These are phyloP conservation scores for Tetragonisca angustula DNA, from an alignment of 2,888 invertebrate species.

Conservation along the genomic window DNA sequence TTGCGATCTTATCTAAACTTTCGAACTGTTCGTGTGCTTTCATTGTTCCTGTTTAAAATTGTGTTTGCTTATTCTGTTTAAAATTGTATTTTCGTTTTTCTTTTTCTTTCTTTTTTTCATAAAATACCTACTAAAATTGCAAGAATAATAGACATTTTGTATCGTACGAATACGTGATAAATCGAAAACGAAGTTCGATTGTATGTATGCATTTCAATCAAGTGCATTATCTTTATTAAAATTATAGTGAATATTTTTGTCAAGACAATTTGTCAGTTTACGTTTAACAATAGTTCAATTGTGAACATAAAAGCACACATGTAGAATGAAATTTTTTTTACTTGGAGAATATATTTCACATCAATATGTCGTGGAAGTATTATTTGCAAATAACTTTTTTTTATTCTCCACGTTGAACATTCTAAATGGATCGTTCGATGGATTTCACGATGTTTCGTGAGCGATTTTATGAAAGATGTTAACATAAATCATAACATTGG, in stretches of 20 bases:
- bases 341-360: background rate
- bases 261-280: background rate
- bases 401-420: background rate
- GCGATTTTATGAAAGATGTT: background rate
- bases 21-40: background rate
- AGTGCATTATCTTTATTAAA: background rate
- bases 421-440: background rate
- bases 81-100: constrained; percentile 1
- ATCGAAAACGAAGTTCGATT: background rate
- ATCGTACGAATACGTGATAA: background rate
- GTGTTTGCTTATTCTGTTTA: background rate
- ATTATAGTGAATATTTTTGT: constrained; percentile 5
- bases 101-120: too few relatives aligned
- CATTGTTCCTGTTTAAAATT: background rate
- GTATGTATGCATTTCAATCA: background rate
- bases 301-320: too few relatives aligned
- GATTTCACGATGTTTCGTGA: background rate
- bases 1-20: background rate
- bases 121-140: background rate
- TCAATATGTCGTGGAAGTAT: background rate
- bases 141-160: background rate
- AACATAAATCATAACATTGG: background rate
- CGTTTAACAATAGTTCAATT: background rate
- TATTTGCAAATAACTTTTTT: background rate
- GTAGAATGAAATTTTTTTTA: background rate